Base-by-base conservation (phyloP, 1,140 invertebrate species). In the Nomia melanderi region DNA sequence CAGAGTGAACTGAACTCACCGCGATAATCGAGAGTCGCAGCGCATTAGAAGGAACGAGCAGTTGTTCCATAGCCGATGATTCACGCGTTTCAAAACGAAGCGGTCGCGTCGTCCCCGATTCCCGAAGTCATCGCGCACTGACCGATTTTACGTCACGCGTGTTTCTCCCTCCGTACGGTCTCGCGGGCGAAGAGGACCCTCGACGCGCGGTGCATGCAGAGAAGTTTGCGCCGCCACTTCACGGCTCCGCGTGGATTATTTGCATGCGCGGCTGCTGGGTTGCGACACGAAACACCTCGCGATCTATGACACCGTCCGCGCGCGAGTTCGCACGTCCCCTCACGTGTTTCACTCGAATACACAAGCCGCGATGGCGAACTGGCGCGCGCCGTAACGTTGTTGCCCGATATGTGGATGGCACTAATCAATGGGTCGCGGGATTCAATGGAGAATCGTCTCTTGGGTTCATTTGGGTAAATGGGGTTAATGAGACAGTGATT, bases 331-430 rank as follows among this genome's bases (percentile, higher is more conserved):
- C 47, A 50, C 47, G 47, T 50, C n/a, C 47, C 20, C 20, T 50
- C 47, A 50, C 47, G 47, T 50, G 47, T 50, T 50, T 50, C n/a
- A 50, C 47, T 50, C 47, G n/a, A 50, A 50, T 50, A 50, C n/a
- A n/a, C 47, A 6, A 17, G 47, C 17, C 20, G 5, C 47, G 47
- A n/a, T n/a, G 3, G 33, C 8, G 33, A 36, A n/a, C n/a, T n/a
- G n/a, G n/a, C n/a, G n/a, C n/a, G n/a, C n/a, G n/a, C n/a, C n/a
- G n/a, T n/a, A n/a, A n/a, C n/a, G n/a, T n/a, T n/a, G n/a, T n/a
- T n/a, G n/a, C 33, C 3, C 33, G 33, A 36, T 8, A 36, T 8
- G 33, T 36, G 8, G 8, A 36, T 36, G 33, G 33, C 33, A 8
- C 33, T 36, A 36, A 36, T 36, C n/a, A n/a, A n/a, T n/a, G n/a